These are phyloP conservation scores for Mycalesis mineus DNA, from an alignment of 2,888 invertebrate genomes.

Conservation along the genomic window DNA sequence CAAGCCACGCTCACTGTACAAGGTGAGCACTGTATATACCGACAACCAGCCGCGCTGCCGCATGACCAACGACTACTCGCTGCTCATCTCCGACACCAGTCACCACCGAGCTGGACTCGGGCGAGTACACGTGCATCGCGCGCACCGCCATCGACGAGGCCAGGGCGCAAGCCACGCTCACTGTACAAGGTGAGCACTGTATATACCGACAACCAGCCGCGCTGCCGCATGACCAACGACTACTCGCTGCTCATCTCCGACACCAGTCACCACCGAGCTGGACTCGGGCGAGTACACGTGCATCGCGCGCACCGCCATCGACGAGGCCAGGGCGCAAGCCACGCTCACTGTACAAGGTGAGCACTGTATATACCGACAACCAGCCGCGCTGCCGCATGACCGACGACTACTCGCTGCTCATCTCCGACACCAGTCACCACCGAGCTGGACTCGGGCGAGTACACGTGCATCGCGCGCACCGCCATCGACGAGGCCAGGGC, in stretches of 20 bases:
- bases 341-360: slow-evolving; percentile 93
- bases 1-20: slow-evolving; percentile 95
- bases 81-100: slow-evolving; percentile 96
- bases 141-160: slow-evolving; percentile 92
- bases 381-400: slow-evolving; percentile 88
- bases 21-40: slow-evolving; percentile 60
- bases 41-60: slow-evolving; percentile 88
- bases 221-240: slow-evolving; percentile 91
- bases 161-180: slow-evolving; percentile 90
- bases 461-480: slow-evolving; percentile 96
- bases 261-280: slow-evolving; percentile 94
- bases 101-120: slow-evolving; percentile 96
- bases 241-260: slow-evolving; percentile 96
- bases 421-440: slow-evolving; percentile 96
- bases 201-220: slow-evolving; percentile 82
- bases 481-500: slow-evolving; percentile 91
- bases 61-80: slow-evolving; percentile 91
- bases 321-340: slow-evolving; percentile 90
- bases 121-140: slow-evolving; percentile 96
- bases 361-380: slow-evolving; percentile 72
- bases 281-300: slow-evolving; percentile 98
- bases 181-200: slow-evolving; percentile 85
- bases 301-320: slow-evolving; percentile 92
- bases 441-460: slow-evolving; percentile 95
- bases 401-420: slow-evolving; percentile 94